Evolutionary conservation across 1,140 invertebrate species (phyloP).

Genomic region (Formica selysi): DNA sequence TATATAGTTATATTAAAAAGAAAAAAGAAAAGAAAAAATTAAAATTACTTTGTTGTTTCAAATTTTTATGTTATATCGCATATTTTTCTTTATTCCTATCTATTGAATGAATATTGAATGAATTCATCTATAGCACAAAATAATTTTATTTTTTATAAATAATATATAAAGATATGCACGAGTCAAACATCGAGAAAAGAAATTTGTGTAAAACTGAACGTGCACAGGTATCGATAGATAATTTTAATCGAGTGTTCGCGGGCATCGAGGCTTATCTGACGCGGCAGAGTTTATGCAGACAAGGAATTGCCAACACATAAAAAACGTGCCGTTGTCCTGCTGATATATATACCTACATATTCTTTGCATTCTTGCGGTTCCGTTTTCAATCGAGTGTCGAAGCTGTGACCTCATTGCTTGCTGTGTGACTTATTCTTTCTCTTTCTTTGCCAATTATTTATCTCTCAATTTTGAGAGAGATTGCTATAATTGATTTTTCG

Average conservation of each 20-base stretch:
- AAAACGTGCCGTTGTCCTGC: slow-evolving; percentile 72
- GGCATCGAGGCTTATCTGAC: slow-evolving; percentile 72
- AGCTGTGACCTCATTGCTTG: not conserved
- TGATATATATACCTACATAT: slow-evolving; percentile 65
- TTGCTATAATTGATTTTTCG: not conserved
- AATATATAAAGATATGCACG: not conserved
- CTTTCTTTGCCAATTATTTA: slow-evolving; percentile 12
- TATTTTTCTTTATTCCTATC: not conserved
- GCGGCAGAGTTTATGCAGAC: slow-evolving; percentile 76
- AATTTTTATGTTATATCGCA: not conserved
- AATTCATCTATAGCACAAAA: not conserved
- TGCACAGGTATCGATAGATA: slow-evolving; percentile 71
- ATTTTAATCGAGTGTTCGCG: slow-evolving; percentile 75
- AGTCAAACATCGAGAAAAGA: not conserved
- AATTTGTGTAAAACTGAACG: not conserved
- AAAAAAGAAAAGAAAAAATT: not conserved
- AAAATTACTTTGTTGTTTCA: not conserved
- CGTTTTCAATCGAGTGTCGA: slow-evolving; percentile 58
- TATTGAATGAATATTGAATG: not conserved
- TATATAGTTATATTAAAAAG: not conserved
- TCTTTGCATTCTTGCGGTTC: slow-evolving; percentile 59
- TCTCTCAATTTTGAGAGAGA: not conserved
- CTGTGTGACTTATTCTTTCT: slow-evolving; percentile 1
- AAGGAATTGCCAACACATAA: slow-evolving; percentile 80
- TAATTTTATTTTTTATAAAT: slow-evolving; percentile 22